Percentiles rank a stretch among this genome's conserved stretches.
These are phyloP conservation scores for Penelope pileata DNA, from an alignment of 2,113 vertebrate genomes.

Conservation along the genomic window DNA sequence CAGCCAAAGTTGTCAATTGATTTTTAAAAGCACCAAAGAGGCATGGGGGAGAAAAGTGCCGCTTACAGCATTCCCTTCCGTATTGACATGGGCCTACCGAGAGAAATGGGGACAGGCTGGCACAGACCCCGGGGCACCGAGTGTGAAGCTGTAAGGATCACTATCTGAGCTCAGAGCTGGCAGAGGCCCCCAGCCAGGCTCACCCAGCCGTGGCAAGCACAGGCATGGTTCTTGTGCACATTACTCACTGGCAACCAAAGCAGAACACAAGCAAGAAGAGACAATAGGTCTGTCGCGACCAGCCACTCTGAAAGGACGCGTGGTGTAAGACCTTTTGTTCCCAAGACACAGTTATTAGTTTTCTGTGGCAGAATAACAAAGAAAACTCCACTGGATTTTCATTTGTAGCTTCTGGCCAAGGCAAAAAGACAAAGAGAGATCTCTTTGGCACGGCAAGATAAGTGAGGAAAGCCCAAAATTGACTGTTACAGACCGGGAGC, in stretches of 20 bases:
- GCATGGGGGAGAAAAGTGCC: background rate
- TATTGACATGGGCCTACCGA: background rate
- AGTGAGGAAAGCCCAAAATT: background rate
- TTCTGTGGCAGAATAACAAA: constrained; percentile 60
- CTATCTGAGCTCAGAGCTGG: constrained; percentile 67
- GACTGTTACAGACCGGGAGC: background rate
- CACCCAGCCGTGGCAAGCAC: constrained; percentile 53
- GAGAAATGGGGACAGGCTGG: constrained; percentile 3
- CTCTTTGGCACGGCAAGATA: background rate
- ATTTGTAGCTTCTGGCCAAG: background rate
- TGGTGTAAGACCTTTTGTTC: constrained; percentile 40
- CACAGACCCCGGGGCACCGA: background rate
- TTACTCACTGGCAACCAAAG: constrained; percentile 41
- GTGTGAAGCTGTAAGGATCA: constrained; percentile 5
- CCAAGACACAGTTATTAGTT: constrained; percentile 51
- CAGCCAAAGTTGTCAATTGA: background rate
- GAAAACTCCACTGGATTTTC: constrained; percentile 33
- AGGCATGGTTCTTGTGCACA: constrained; percentile 8
- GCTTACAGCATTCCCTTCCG: background rate
- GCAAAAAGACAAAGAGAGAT: constrained; percentile 7
- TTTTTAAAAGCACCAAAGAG: background rate
- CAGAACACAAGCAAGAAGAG: background rate
- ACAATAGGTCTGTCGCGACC: constrained; percentile 67
- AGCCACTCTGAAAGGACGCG: background rate
- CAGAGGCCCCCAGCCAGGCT: constrained; percentile 24